phyloP scores from a whole-genome alignment of 2,113 vertebrate genomes.

The Phylloscopus trochilus region DNA sequence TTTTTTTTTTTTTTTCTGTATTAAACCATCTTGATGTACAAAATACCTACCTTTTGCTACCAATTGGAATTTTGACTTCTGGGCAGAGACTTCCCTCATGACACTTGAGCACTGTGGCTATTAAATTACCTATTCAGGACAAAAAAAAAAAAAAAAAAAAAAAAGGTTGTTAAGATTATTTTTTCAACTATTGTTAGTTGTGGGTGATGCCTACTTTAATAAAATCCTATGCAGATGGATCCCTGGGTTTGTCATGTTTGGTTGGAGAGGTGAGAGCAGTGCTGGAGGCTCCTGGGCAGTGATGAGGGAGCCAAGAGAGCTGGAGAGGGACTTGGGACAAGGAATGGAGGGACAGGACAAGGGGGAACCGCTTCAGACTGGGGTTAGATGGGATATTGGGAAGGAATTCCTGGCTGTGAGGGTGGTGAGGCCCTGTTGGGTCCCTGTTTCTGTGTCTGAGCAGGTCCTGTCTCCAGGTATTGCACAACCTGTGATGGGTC shows the following conservation, averaged over 20 bases:
- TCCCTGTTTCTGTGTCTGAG: not conserved
- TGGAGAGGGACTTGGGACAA: not conserved
- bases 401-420: rapidly evolving
- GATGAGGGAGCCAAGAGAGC: not conserved
- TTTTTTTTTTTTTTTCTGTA: not conserved
- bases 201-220: slow-evolving; percentile 38
- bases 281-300: not conserved
- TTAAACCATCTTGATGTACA: not conserved
- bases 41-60: not conserved
- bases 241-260: not conserved
- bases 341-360: not conserved
- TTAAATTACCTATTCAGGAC: not conserved
- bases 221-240: slow-evolving; percentile 18
- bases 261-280: not conserved
- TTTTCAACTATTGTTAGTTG: not conserved
- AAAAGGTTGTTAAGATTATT: not conserved
- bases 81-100: not conserved
- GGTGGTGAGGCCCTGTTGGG: rapidly evolving
- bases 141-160: not conserved
- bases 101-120: not conserved
- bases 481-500: not conserved
- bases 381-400: not conserved
- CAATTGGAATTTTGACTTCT: not conserved
- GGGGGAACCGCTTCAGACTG: rapidly evolving
- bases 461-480: not conserved